phyloP scores from a whole-genome alignment of 2,113 vertebrate species.

The Circaetus cinerascens region DNA sequence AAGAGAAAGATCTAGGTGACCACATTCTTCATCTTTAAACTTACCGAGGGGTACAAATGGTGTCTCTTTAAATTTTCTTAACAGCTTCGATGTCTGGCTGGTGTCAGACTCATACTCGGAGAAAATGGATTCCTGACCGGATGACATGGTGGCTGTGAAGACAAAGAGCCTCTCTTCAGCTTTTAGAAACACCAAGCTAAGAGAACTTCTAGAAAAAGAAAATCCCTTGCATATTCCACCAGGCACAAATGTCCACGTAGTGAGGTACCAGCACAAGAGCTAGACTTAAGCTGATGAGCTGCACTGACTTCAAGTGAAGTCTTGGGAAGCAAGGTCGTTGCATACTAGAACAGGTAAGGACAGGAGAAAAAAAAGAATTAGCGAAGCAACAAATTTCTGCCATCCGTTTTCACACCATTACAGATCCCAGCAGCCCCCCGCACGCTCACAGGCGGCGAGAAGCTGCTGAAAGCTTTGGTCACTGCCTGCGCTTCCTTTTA shows the following conservation, averaged over 20 bases:
- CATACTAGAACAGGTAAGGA: neutral
- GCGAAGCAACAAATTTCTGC: neutral
- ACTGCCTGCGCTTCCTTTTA: neutral
- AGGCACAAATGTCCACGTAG: rapidly evolving
- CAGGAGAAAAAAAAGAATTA: neutral
- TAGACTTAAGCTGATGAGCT: neutral
- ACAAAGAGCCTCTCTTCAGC: neutral
- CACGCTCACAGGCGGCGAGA: rapidly evolving
- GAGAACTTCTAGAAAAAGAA: neutral
- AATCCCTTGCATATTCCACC: neutral
- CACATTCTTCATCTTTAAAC: neutral
- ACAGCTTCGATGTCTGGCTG: slow-evolving; percentile 39
- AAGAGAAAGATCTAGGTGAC: neutral
- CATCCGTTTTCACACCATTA: neutral
- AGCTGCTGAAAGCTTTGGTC: neutral
- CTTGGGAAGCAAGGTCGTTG: neutral
- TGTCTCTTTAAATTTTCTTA: slow-evolving; percentile 38
- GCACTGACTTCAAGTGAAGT: neutral
- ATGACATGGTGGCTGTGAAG: slow-evolving; percentile 38
- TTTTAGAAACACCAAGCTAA: neutral
- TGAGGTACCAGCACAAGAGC: neutral
- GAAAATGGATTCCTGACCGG: neutral
- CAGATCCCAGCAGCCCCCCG: rapidly evolving
- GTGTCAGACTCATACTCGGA: neutral
- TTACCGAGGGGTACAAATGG: slow-evolving; percentile 42